These are phyloP conservation scores for Pseudomugil gertrudae DNA, from an alignment of 2,797 vertebrate genomes.

Conservation along the genomic window DNA sequence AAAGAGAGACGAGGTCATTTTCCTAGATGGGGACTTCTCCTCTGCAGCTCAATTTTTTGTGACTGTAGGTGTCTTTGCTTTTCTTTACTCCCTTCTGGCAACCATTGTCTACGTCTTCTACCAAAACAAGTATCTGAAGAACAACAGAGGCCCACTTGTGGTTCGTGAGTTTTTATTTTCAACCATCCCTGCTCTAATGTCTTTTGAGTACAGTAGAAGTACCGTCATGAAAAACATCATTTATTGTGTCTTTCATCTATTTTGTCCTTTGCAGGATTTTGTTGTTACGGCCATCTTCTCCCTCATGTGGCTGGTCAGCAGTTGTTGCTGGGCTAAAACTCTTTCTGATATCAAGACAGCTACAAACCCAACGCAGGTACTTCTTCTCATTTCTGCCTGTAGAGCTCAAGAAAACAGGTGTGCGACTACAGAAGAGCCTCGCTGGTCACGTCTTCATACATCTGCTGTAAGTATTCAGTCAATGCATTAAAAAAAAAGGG, in stretches of 20 bases:
- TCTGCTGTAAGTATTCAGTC: conserved; percentile 87
- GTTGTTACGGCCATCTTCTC: conserved; percentile 93
- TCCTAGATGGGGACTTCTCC: conserved; percentile 92
- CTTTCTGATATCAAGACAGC: conserved; percentile 92
- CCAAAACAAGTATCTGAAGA: conserved; percentile 97
- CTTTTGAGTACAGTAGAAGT: neutral
- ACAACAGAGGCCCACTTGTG: conserved; percentile 95
- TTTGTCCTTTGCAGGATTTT: conserved; percentile 87
- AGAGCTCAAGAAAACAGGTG: conserved; percentile 91
- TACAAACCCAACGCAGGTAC: conserved; percentile 89
- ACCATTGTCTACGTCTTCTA: conserved; percentile 97
- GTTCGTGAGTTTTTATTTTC: conserved; percentile 82
- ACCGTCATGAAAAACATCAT: neutral
- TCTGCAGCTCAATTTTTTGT: conserved; percentile 92
- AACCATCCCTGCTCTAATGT: neutral
- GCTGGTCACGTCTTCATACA: conserved; percentile 93
- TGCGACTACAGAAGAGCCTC: conserved; percentile 85
- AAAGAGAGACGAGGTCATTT: conserved; percentile 86
- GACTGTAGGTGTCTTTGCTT: conserved; percentile 93
- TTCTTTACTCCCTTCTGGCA: conserved; percentile 95
- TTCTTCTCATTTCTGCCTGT: conserved; percentile 93
- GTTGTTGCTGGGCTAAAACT: conserved; percentile 94
- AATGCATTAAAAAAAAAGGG: neutral
- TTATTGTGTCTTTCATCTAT: neutral
- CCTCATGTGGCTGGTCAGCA: conserved; percentile 93